These are phyloP conservation scores for Patella ulyssiponensis DNA, from an alignment of 2,888 invertebrate species.

Conservation along the genomic window DNA sequence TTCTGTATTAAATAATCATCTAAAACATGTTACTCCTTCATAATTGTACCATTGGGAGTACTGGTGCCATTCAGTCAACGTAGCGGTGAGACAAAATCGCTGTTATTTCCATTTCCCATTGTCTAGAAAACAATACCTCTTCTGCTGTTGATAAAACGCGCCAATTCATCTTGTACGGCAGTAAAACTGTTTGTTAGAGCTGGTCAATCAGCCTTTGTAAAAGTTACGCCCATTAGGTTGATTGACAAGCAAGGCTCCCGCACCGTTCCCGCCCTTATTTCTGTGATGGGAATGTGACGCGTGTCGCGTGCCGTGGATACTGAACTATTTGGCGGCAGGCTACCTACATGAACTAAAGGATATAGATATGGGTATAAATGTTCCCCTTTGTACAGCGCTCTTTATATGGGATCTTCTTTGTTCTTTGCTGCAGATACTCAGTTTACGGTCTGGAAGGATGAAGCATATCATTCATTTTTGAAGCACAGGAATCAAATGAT, in stretches of 20 bases:
- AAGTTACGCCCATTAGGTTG: conserved; percentile 4
- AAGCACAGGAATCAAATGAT: too few relatives aligned
- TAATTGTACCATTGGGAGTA: neutral
- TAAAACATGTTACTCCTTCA: neutral
- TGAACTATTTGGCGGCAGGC: neutral
- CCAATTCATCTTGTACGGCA: neutral
- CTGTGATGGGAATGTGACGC: neutral
- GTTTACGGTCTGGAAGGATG: neutral
- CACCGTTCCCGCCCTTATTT: neutral
- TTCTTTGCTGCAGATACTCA: neutral
- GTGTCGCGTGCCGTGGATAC: neutral
- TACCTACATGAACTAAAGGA: neutral
- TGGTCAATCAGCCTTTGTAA: neutral
- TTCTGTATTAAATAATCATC: neutral
- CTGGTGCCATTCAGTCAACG: neutral
- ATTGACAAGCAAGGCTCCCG: neutral
- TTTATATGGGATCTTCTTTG: conserved; percentile 5
- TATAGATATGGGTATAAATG: neutral
- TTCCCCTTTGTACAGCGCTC: neutral
- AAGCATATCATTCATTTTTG: neutral
- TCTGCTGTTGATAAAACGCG: conserved; percentile 1
- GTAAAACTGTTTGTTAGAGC: neutral
- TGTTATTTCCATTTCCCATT: neutral
- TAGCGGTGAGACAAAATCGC: neutral
- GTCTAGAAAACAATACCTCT: neutral